phyloP scores from a whole-genome alignment of 1,140 invertebrate species.

The Drosophila mauritiana region DNA sequence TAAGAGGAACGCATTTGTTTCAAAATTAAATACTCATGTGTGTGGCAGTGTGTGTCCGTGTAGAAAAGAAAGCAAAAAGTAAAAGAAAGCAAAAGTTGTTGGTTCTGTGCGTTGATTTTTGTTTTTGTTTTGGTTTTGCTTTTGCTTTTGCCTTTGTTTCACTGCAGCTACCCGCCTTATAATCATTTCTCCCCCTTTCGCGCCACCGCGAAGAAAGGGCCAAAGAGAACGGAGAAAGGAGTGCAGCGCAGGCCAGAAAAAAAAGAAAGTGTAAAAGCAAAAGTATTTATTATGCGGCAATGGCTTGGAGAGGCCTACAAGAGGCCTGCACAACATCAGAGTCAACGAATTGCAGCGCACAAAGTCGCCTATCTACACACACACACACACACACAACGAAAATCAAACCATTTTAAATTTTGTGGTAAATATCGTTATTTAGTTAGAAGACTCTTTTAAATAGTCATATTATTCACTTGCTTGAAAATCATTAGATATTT shows the following conservation, averaged over 20 bases:
- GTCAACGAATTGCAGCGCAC: conserved; percentile 51
- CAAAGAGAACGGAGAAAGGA: conserved; percentile 5
- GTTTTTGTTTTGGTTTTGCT: conserved; percentile 58
- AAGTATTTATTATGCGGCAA: conserved; percentile 77
- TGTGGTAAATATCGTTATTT: no score
- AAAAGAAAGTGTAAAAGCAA: conserved; percentile 81
- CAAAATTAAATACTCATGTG: conserved; percentile 71
- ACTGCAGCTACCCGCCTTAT: conserved; percentile 50
- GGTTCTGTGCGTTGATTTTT: conserved; percentile 60
- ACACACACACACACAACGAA: conserved; percentile 3
- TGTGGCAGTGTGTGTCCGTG: conserved; percentile 33
- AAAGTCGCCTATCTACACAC: not conserved
- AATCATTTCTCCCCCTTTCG: conserved; percentile 47
- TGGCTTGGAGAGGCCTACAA: conserved; percentile 54
- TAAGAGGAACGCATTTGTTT: conserved; percentile 62
- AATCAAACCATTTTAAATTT: not conserved
- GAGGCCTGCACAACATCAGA: conserved; percentile 45
- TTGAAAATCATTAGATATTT: no score
- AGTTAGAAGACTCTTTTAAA: no score
- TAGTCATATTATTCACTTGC: not conserved
- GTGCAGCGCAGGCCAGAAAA: conserved; percentile 14
- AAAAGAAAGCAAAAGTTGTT: conserved; percentile 77
- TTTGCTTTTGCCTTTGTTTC: conserved; percentile 55
- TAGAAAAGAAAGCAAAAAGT: conserved; percentile 48
- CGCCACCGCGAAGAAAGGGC: not conserved